phyloP scores from a whole-genome alignment of 2,113 vertebrate species.

The Lucifuga dentata region DNA sequence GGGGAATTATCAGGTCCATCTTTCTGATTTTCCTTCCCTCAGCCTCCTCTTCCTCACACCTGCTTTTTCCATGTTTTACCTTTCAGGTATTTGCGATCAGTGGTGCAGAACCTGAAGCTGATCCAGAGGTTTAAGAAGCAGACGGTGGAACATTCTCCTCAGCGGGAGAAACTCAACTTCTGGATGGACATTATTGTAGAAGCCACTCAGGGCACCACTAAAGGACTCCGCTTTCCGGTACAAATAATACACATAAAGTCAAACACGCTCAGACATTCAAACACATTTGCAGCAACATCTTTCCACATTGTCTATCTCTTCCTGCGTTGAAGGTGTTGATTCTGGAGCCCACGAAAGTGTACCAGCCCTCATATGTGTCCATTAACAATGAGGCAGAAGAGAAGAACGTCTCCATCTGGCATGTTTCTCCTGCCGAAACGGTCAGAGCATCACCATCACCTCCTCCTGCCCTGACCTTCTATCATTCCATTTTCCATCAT shows the following conservation, averaged over 20 bases:
- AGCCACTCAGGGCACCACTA: constrained; percentile 88
- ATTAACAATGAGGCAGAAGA: constrained; percentile 95
- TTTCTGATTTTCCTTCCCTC: no score
- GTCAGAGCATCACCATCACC: constrained; percentile 69
- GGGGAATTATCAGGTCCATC: no score
- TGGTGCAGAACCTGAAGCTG: constrained; percentile 94
- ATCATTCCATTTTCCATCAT: no score
- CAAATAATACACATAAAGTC: constrained; percentile 26
- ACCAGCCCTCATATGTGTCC: constrained; percentile 94
- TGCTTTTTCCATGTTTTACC: background rate
- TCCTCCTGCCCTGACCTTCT: no score
- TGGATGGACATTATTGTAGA: constrained; percentile 98
- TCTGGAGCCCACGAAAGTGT: constrained; percentile 92
- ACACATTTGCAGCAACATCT: background rate
- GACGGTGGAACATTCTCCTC: constrained; percentile 87
- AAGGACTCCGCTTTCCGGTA: constrained; percentile 94
- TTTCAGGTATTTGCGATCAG: constrained; percentile 92
- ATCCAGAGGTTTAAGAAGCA: constrained; percentile 94
- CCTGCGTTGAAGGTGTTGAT: constrained; percentile 88
- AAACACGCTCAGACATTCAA: background rate
- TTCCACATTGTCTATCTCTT: background rate
- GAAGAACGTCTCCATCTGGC: constrained; percentile 92
- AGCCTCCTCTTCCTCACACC: no score
- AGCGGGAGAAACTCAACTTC: constrained; percentile 91
- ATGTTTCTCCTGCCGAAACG: constrained; percentile 90